phyloP scores from a whole-genome alignment of 2,888 invertebrate genomes.

The Actias luna region DNA sequence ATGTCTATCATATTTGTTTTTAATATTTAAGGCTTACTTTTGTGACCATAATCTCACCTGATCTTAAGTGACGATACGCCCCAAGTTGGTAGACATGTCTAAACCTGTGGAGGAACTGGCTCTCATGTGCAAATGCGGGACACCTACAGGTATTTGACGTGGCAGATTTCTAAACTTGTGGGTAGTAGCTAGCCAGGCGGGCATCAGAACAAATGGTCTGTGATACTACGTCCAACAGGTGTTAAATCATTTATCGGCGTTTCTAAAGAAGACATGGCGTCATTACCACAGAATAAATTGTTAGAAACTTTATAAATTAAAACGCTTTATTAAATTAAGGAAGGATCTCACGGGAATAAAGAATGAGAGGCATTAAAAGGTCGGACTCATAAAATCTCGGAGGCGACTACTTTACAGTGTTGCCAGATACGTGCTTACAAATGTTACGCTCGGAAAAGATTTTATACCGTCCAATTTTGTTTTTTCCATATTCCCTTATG shows the following conservation, averaged over 20 bases:
- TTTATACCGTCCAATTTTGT: not conserved
- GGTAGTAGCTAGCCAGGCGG: no score
- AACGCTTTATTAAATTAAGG: conserved; percentile 12
- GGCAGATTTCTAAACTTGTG: no score
- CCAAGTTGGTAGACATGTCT: no score
- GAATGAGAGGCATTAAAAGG: not conserved
- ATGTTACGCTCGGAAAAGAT: not conserved
- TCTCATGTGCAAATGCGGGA: no score
- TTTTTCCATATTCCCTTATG: no score
- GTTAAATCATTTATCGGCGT: not conserved
- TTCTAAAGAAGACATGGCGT: not conserved
- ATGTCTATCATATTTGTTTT: no score
- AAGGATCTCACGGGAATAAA: not conserved
- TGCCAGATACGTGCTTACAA: not conserved
- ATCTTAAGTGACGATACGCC: no score
- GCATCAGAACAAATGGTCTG: no score
- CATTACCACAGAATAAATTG: conserved; percentile 3
- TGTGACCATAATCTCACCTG: no score
- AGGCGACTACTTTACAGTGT: not conserved
- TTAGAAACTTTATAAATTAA: conserved; percentile 12
- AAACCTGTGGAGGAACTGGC: no score
- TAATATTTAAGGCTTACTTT: no score
- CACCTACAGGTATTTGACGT: no score
- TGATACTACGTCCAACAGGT: not conserved
- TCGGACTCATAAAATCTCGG: not conserved